A percentile compares a stretch with the other conserved stretches of the same genome.
Conservation (phyloP, 1,140 invertebrate genomes). For the Drosophila orosa region DNA sequence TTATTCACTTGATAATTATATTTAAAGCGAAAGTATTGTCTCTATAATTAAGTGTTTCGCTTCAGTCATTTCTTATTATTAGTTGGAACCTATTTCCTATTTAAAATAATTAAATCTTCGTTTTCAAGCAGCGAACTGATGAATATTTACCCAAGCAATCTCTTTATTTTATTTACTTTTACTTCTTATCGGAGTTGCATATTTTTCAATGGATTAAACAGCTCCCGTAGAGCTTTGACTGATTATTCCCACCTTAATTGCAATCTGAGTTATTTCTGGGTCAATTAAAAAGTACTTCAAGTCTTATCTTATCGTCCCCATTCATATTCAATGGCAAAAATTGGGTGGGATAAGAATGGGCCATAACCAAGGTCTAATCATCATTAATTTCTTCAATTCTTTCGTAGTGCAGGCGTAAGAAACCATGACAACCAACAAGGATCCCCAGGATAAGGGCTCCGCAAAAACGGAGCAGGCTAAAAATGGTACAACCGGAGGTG, state of each 20-base stretch:
- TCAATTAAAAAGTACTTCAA: conserved; percentile 19
- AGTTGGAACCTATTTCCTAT: no score
- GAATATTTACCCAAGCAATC: not conserved
- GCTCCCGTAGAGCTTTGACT: not conserved
- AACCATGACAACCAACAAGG: conserved; percentile 68
- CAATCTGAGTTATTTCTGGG: conserved; percentile 33
- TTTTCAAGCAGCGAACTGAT: not conserved
- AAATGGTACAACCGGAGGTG: conserved; percentile 55
- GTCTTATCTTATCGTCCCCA: conserved; percentile 32
- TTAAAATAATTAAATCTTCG: not conserved
- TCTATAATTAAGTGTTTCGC: not conserved
- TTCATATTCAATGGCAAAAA: conserved; percentile 25
- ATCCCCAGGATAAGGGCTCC: conserved; percentile 55
- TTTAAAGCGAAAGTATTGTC: not conserved
- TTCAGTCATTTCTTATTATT: not conserved
- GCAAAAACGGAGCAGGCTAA: conserved; percentile 39
- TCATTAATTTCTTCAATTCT: conserved; percentile 3
- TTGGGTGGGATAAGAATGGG: conserved; percentile 38
- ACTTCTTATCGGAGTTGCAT: conserved; percentile 9
- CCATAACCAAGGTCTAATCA: conserved; percentile 25
- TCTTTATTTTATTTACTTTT: not conserved
- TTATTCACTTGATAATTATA: not conserved
- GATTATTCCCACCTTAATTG: conserved; percentile 8
- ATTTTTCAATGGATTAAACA: conserved; percentile 4
- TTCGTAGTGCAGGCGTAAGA: conserved; percentile 4